Conservation (phyloP, 1,140 invertebrate genomes). For the Eulimnadia texana region DNA sequence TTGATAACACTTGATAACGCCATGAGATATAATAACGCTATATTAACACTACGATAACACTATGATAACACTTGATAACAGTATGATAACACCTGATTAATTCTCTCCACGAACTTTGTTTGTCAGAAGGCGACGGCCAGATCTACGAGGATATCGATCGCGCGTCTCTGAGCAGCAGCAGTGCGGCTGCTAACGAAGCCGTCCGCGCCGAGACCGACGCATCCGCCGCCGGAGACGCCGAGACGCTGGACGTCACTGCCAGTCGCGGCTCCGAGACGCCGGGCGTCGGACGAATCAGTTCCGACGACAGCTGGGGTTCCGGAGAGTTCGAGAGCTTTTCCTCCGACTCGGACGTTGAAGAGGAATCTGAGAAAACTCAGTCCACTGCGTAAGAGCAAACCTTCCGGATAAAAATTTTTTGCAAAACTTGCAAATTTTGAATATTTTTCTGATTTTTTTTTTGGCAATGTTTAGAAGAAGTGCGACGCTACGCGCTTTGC, state of each 20-base stretch:
- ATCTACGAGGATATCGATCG: conserved; percentile 18
- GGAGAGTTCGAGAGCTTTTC: conserved; percentile 18
- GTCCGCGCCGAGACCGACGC: not conserved
- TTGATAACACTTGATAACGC: no score
- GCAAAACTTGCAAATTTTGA: no score
- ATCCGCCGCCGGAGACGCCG: no score
- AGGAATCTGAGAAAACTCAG: not conserved
- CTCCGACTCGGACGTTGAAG: conserved; percentile 13
- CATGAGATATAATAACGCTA: no score
- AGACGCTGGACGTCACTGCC: conserved; percentile 6
- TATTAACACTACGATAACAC: no score
- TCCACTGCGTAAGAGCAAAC: not conserved
- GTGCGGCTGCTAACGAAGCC: not conserved
- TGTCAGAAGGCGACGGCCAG: not conserved
- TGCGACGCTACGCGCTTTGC: conserved; percentile 7
- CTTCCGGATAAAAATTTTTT: no score
- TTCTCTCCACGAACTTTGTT: not conserved
- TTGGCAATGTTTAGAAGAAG: not conserved
- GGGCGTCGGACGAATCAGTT: conserved; percentile 9
- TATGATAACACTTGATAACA: no score
- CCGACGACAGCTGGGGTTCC: conserved; percentile 16
- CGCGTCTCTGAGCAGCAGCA: not conserved
- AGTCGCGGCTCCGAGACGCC: not conserved
- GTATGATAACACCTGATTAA: no score
- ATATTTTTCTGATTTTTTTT: not conserved